phyloP scores from a whole-genome alignment of 2,797 vertebrate species.

The Sylvilagus floridanus region DNA sequence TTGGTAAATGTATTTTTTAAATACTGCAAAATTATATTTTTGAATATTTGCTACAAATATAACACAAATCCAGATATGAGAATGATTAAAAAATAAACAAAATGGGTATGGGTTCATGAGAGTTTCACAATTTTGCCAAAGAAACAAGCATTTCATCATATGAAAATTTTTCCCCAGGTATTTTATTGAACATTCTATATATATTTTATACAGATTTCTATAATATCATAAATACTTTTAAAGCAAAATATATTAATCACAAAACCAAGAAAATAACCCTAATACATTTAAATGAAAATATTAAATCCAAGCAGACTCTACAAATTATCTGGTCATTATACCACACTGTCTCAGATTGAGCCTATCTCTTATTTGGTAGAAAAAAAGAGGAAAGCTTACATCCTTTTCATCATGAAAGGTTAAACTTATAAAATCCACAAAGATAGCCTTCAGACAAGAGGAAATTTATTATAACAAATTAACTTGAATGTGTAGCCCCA shows the following conservation, averaged over 20 bases:
- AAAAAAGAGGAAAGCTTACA: conserved; percentile 39
- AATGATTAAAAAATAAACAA: conserved; percentile 7
- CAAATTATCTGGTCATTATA: neutral
- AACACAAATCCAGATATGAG: neutral
- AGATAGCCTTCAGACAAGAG: conserved; percentile 55
- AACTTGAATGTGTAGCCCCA: conserved; percentile 23
- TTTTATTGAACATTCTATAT: conserved; percentile 47
- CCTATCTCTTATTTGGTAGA: conserved; percentile 6
- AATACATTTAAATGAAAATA: conserved; percentile 20
- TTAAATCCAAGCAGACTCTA: neutral
- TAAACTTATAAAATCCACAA: conserved; percentile 43
- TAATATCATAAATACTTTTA: neutral
- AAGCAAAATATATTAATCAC: conserved; percentile 38
- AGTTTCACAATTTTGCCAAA: neutral
- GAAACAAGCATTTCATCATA: neutral
- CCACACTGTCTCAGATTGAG: neutral
- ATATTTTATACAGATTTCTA: neutral
- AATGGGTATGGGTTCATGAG: neutral
- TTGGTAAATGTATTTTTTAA: neutral
- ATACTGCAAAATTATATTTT: conserved; percentile 15
- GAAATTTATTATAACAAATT: conserved; percentile 65
- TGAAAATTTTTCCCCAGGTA: neutral
- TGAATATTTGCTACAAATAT: conserved; percentile 27
- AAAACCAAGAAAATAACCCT: neutral
- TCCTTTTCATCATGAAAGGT: conserved; percentile 49